Conservation (phyloP, 2,888 invertebrate genomes). For the Ptychoptera albimana region DNA sequence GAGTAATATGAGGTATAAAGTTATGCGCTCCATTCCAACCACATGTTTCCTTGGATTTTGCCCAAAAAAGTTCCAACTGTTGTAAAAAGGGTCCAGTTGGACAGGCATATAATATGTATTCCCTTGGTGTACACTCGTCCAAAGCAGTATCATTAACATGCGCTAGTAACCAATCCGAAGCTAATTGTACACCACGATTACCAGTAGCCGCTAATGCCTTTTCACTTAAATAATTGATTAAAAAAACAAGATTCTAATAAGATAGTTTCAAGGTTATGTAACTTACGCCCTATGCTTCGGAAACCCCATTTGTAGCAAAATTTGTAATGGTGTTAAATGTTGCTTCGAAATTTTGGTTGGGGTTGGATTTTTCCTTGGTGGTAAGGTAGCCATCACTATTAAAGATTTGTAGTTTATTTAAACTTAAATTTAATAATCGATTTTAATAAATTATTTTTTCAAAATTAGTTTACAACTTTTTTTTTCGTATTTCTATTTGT, state of each 20-base stretch:
- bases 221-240: slow-evolving; percentile 36
- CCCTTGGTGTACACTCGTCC: slow-evolving; percentile 60
- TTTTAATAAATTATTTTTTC: too few relatives aligned
- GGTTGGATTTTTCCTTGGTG: slow-evolving; percentile 59
- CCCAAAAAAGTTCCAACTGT: slow-evolving; percentile 57
- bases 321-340: slow-evolving; percentile 61
- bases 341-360: slow-evolving; percentile 57
- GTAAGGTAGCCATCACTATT: slow-evolving; percentile 51
- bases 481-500: too few relatives aligned
- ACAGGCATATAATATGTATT: slow-evolving; percentile 77
- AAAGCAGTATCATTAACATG: slow-evolving; percentile 74
- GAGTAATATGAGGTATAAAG: slow-evolving; percentile 77
- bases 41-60: slow-evolving; percentile 51
- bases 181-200: slow-evolving; percentile 70
- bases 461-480: too few relatives aligned
- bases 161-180: slow-evolving; percentile 80
- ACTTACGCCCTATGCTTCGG: slow-evolving; percentile 78
- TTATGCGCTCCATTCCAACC: slow-evolving; percentile 87
- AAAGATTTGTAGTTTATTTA: too few relatives aligned
- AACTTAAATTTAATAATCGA: too few relatives aligned
- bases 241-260: not conserved
- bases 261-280: slow-evolving; percentile 5
- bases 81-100: slow-evolving; percentile 61
- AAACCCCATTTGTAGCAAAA: slow-evolving; percentile 77
- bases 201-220: slow-evolving; percentile 85